Evolutionary conservation across 2,888 invertebrate genomes (phyloP).

Genomic region (Pocota personata): DNA sequence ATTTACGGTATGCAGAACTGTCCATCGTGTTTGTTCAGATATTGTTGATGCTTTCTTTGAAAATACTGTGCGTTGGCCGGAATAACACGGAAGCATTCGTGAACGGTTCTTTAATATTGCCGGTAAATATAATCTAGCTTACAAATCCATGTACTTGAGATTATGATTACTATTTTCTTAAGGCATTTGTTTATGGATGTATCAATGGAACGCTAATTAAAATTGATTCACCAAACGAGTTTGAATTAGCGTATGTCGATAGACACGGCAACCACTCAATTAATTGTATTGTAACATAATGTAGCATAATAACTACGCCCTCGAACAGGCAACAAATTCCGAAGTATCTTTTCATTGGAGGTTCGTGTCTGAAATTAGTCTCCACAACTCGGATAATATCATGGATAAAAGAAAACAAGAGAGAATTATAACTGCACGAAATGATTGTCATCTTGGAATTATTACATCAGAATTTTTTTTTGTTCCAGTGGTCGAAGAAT

Average conservation of each 20-base stretch:
- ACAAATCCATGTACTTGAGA: not conserved
- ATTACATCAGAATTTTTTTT: no score
- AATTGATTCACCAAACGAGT: slow-evolving; percentile 19
- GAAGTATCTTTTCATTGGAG: no score
- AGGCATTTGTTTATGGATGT: slow-evolving; percentile 14
- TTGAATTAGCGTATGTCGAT: slow-evolving; percentile 23
- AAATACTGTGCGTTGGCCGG: not conserved
- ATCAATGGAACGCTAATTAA: slow-evolving; percentile 16
- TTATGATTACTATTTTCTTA: not conserved
- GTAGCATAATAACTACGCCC: no score
- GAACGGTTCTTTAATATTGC: slow-evolving; percentile 9
- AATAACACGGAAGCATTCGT: not conserved
- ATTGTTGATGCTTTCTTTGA: slow-evolving; percentile 1
- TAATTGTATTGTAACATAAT: no score
- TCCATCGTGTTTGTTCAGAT: slow-evolving; percentile 1
- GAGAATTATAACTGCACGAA: no score
- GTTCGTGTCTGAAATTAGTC: no score
- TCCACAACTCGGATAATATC: no score
- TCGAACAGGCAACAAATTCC: no score
- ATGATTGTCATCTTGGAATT: no score
- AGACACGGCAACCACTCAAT: slow-evolving; percentile 27
- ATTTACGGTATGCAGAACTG: not conserved
- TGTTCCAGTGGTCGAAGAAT: no score
- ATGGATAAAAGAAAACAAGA: no score
- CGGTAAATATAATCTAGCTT: not conserved